Percentiles rank a stretch among this genome's conserved stretches.
Evolutionary conservation across 2,797 vertebrate genomes (phyloP).

Genomic region (Clarias platycephalus): DNA sequence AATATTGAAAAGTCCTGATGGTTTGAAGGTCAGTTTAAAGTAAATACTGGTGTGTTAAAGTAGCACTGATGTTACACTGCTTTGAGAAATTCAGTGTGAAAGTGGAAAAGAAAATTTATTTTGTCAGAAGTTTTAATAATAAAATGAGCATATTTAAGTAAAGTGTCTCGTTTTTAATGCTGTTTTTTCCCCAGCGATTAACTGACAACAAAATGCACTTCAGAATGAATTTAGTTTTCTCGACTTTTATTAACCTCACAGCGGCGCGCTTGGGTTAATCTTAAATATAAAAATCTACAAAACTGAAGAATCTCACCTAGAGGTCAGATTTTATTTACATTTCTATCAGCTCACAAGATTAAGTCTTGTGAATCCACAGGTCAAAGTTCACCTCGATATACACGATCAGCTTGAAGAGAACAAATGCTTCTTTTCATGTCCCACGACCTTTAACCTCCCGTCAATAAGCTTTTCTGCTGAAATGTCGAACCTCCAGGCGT

Average conservation of each 20-base stretch:
- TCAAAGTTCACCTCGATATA: neutral
- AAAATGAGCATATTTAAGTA: neutral
- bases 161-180: neutral
- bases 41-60: neutral
- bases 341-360: neutral
- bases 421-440: neutral
- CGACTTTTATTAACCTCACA: neutral
- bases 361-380: neutral
- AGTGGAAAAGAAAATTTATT: neutral
- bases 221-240: neutral
- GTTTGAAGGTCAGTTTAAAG: neutral
- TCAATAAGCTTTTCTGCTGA: neutral
- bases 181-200: neutral
- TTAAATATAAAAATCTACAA: neutral
- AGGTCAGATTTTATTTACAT: neutral
- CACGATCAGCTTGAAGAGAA: neutral
- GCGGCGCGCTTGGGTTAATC: no score
- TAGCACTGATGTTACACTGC: neutral
- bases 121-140: neutral
- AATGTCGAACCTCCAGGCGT: neutral
- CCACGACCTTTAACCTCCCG: neutral
- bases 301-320: neutral
- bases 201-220: neutral
- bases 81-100: neutral
- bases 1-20: neutral